Conservation (phyloP, 2,113 vertebrate species). For the Strix aluco region DNA sequence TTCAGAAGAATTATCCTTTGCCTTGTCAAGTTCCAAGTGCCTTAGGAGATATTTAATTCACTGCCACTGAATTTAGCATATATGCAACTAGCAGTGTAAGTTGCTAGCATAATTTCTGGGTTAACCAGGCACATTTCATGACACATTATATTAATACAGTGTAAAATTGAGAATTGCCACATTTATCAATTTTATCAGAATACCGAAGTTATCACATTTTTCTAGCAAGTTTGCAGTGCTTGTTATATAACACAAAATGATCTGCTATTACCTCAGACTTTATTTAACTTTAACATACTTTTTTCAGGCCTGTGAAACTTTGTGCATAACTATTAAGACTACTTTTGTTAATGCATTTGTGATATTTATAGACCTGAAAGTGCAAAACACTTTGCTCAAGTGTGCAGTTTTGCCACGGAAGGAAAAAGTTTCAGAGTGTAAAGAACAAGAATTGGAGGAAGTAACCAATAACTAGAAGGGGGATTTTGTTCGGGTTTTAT, state of each 20-base stretch:
- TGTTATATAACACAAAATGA: background rate
- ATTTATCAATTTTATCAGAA: slow-evolving; percentile 21
- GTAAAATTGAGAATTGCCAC: background rate
- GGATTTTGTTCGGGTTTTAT: background rate
- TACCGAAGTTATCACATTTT: background rate
- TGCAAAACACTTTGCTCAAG: background rate
- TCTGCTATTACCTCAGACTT: background rate
- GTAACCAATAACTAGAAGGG: background rate
- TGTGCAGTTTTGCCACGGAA: background rate
- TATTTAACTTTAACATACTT: background rate
- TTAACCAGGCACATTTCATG: background rate
- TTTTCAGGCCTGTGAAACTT: background rate
- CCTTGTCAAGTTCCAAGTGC: slow-evolving; percentile 43
- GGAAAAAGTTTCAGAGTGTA: background rate
- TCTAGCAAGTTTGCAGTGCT: background rate
- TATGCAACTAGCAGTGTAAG: background rate
- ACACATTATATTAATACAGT: background rate
- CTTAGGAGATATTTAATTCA: slow-evolving; percentile 46
- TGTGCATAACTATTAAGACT: background rate
- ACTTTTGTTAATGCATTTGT: too few relatives aligned
- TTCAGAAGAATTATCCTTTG: slow-evolving; percentile 50
- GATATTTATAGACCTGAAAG: background rate
- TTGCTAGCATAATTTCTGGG: slow-evolving; percentile 24
- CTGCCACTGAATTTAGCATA: slow-evolving; percentile 27
- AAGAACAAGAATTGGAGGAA: background rate